Percentiles rank a stretch among this genome's conserved stretches.
These are phyloP conservation scores for Drosophila asahinai DNA, from an alignment of 1,140 invertebrate species.

Conservation along the genomic window DNA sequence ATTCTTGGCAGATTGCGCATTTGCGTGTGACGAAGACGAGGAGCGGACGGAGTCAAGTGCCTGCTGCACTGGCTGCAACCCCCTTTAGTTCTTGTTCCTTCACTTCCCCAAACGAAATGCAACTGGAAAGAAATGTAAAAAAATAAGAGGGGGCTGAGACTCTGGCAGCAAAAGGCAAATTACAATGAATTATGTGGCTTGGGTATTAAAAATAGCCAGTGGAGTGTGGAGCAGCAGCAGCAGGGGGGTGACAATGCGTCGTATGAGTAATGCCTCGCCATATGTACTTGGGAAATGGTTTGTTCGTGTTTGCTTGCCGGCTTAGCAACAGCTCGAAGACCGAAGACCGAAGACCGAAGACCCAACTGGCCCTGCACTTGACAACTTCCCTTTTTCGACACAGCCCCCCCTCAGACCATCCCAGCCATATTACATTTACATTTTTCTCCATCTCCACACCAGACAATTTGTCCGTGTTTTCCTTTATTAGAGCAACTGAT, in stretches of 20 bases:
- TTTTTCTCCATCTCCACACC: constrained; percentile 37
- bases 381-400: constrained; percentile 38
- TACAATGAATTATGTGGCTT: constrained; percentile 81
- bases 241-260: constrained; percentile 44
- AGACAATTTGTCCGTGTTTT: constrained; percentile 50
- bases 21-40: constrained; percentile 59
- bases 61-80: constrained; percentile 6
- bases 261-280: constrained; percentile 67
- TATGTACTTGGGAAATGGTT: constrained; percentile 26
- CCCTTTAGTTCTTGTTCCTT: constrained; percentile 8
- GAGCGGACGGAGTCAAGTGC: constrained; percentile 44
- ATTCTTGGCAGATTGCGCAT: constrained; percentile 61
- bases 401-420: not conserved
- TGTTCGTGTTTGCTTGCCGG: constrained; percentile 40
- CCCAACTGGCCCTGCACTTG: constrained; percentile 52
- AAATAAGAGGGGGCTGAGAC: constrained; percentile 17
- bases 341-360: constrained; percentile 13
- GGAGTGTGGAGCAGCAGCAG: constrained; percentile 1
- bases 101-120: constrained; percentile 47
- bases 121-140: constrained; percentile 66
- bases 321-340: constrained; percentile 43
- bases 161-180: constrained; percentile 65
- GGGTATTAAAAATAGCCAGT: constrained; percentile 74
- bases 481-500: constrained; percentile 39
- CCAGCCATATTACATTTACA: constrained; percentile 37